Conservation (phyloP, 2,888 invertebrate species). For the Stomorhina lunata region DNA sequence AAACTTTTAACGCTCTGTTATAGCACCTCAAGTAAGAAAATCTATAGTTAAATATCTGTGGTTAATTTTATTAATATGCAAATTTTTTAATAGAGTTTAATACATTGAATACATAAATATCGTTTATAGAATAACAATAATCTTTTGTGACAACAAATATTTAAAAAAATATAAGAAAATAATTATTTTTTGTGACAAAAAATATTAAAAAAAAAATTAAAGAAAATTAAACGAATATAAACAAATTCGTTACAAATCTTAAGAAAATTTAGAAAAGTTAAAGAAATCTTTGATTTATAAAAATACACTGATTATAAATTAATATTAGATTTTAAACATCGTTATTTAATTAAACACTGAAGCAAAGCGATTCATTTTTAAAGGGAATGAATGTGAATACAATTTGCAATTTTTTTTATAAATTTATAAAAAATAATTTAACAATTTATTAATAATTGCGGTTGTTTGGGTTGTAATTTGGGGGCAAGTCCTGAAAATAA, state of each 20-base stretch:
- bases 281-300: not conserved
- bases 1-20: too few relatives aligned
- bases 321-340: not conserved
- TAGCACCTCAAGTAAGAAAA: too few relatives aligned
- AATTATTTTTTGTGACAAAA: constrained; percentile 39
- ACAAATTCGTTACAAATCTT: too few relatives aligned
- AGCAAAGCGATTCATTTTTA: constrained; percentile 23
- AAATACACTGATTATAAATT: not conserved
- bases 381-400: constrained; percentile 41
- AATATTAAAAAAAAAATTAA: not conserved
- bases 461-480: constrained; percentile 88
- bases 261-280: not conserved
- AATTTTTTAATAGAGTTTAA: constrained; percentile 7
- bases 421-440: not conserved
- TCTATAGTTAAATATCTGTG: too few relatives aligned
- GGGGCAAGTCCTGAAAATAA: constrained; percentile 87
- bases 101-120: constrained; percentile 18
- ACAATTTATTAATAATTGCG: constrained; percentile 86
- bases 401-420: not conserved
- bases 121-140: not conserved
- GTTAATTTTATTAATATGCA: constrained; percentile 26
- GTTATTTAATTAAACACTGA: not conserved
- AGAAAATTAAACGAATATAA: too few relatives aligned
- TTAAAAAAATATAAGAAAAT: not conserved
- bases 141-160: constrained; percentile 34